Conservation (phyloP, 2,113 vertebrate genomes). For the Coptodon bakossiorum region DNA sequence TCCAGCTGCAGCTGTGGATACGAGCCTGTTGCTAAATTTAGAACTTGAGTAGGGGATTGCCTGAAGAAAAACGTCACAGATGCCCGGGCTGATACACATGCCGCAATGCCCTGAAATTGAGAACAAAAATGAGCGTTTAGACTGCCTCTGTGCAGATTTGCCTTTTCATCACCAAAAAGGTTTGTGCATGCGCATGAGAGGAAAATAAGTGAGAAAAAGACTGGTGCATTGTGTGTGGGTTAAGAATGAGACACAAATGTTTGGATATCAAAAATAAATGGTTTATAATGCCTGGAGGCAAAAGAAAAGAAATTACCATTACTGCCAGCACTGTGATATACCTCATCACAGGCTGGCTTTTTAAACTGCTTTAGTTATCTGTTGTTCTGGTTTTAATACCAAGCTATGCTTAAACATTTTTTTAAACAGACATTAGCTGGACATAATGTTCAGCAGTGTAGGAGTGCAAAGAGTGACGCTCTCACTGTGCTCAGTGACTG, state of each 20-base stretch:
- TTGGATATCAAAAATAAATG: not conserved
- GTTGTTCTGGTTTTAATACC: not conserved
- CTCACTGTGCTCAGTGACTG: not conserved
- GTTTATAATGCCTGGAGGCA: not conserved
- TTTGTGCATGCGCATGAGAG: not conserved
- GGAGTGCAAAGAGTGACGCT: not conserved
- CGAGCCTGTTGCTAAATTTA: slow-evolving; percentile 36
- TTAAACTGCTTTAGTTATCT: not conserved
- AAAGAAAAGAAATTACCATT: not conserved
- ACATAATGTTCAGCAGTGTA: not conserved
- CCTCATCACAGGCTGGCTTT: not conserved
- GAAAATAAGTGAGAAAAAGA: not conserved
- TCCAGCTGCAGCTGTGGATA: slow-evolving; percentile 39
- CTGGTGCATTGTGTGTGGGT: not conserved
- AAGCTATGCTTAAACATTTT: not conserved
- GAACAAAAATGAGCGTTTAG: not conserved
- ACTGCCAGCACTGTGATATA: not conserved
- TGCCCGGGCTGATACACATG: slow-evolving; percentile 5
- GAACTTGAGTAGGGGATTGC: slow-evolving; percentile 33
- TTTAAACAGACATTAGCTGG: not conserved
- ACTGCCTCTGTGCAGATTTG: not conserved
- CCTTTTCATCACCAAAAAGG: not conserved
- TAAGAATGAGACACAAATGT: not conserved
- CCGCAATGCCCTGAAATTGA: not conserved
- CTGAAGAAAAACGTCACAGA: slow-evolving; percentile 41